Percentiles rank a stretch among this genome's conserved stretches.
phyloP scores from a whole-genome alignment of 2,113 vertebrate genomes.

The Tamias sibiricus region DNA sequence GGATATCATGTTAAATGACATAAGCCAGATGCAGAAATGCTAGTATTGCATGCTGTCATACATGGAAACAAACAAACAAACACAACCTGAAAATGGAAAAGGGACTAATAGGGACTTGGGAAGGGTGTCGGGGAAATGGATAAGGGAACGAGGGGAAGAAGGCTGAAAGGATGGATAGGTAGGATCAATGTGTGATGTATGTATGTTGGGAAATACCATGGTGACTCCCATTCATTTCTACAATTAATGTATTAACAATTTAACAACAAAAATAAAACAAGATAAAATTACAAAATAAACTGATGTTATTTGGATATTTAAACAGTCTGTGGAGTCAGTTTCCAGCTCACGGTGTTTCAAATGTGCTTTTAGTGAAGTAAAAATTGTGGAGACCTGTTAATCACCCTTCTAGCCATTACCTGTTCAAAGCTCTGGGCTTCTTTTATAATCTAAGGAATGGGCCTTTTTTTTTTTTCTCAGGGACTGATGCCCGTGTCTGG shows the following conservation, averaged over 20 bases:
- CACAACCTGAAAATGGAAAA: not conserved
- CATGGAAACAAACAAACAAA: too few species aligned
- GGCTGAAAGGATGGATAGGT: not conserved
- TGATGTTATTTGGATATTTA: not conserved
- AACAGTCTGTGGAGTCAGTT: not conserved
- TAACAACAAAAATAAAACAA: not conserved
- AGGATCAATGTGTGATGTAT: not conserved
- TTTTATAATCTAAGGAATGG: not conserved
- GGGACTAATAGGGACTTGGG: not conserved
- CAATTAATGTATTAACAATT: not conserved
- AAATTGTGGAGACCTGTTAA: not conserved
- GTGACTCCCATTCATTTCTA: not conserved
- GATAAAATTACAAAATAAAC: not conserved
- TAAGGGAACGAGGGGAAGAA: not conserved
- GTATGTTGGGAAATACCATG: not conserved
- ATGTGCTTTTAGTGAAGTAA: not conserved
- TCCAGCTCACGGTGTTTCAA: not conserved
- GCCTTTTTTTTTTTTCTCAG: not conserved
- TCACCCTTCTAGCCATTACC: not conserved
- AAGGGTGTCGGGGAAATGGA: not conserved
- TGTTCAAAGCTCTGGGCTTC: not conserved
- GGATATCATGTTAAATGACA: too few species aligned
- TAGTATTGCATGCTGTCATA: too few species aligned
- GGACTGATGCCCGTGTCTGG: not conserved
- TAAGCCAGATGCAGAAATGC: too few species aligned